Percentiles rank a stretch among this genome's conserved stretches.
Evolutionary conservation across 2,888 invertebrate species (phyloP).

Genomic region (Caenorhabditis sp.): DNA sequence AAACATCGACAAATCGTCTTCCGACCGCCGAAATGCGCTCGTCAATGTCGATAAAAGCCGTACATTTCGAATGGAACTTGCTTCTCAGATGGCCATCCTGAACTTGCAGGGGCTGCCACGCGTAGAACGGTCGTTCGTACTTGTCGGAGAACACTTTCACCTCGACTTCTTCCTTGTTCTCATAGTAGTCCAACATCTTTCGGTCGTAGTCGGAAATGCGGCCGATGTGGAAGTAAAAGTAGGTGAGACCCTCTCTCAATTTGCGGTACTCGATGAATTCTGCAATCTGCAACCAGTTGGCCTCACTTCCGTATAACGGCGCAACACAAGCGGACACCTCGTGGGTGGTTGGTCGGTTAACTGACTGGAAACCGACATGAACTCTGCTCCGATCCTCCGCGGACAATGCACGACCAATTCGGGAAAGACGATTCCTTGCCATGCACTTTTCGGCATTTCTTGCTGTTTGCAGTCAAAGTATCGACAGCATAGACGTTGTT

Average conservation of each 20-base stretch:
- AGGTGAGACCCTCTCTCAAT: conserved; percentile 28
- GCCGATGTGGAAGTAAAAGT: conserved; percentile 40
- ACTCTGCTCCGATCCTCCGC: conserved; percentile 15
- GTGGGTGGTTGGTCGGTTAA: too few species aligned
- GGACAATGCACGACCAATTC: conserved; percentile 18
- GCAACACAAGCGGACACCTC: conserved; percentile 22
- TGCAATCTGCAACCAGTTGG: conserved; percentile 26
- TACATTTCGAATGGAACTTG: conserved; percentile 41
- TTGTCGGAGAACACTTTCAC: conserved; percentile 25
- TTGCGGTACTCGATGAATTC: conserved; percentile 30
- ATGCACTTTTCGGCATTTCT: conserved; percentile 6
- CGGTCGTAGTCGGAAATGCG: conserved; percentile 20
- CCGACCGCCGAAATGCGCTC: conserved; percentile 19
- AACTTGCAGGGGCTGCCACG: conserved; percentile 32
- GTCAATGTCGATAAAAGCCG: conserved; percentile 45
- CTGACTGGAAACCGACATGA: neutral
- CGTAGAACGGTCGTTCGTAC: conserved; percentile 30
- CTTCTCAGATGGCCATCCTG: conserved; percentile 33
- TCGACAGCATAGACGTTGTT: conserved; percentile 3
- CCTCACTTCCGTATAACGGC: conserved; percentile 27
- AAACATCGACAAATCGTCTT: conserved; percentile 5
- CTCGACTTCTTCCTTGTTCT: conserved; percentile 27
- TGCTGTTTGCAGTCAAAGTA: conserved; percentile 24
- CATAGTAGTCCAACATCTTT: conserved; percentile 27
- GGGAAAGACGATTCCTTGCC: conserved; percentile 14